phyloP scores from a whole-genome alignment of 2,797 vertebrate species.

The Margarornis squamiger region DNA sequence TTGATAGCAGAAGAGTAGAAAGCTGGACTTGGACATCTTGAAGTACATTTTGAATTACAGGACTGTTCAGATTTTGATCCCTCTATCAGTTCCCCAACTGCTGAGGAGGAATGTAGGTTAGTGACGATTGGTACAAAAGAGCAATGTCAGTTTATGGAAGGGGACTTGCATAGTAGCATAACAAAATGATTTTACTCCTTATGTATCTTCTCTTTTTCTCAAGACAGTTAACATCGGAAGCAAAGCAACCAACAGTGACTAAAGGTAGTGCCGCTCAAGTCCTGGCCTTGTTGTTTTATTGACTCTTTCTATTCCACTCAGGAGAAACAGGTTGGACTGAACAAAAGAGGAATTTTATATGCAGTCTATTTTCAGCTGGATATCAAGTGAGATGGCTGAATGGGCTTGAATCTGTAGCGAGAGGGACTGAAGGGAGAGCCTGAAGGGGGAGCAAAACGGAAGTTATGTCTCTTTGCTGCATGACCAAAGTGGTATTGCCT shows the following conservation, averaged over 20 bases:
- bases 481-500: constrained; percentile 42
- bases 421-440: background rate
- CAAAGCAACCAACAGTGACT: background rate
- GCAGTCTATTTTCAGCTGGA: background rate
- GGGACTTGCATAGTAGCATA: background rate
- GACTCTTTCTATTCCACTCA: background rate
- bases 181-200: background rate
- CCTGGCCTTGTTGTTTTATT: background rate
- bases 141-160: background rate
- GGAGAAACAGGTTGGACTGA: background rate
- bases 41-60: background rate
- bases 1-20: background rate
- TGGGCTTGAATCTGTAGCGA: background rate
- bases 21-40: background rate
- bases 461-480: constrained; percentile 43
- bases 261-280: background rate
- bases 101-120: background rate
- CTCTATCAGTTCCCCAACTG: background rate
- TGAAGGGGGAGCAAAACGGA: constrained; percentile 24
- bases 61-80: background rate
- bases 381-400: background rate
- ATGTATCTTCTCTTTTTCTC: background rate
- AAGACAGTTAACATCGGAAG: background rate
- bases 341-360: background rate
- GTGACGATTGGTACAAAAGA: background rate